phyloP scores from a whole-genome alignment of 2,113 vertebrate species.

The Eclectus roratus region DNA sequence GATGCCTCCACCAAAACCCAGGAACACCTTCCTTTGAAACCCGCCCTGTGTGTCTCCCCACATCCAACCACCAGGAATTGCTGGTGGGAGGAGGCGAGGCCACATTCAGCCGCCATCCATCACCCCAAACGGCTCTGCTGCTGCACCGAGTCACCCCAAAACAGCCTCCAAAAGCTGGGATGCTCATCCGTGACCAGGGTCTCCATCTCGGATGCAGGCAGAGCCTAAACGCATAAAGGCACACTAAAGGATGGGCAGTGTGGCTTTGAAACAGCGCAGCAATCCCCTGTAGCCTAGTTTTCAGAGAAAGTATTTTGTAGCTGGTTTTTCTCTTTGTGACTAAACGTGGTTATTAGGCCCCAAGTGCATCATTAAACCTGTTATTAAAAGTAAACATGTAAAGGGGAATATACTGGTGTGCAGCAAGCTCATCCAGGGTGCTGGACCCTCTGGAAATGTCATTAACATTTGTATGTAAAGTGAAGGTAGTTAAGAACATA shows the following conservation, averaged over 20 bases:
- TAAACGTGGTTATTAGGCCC: slow-evolving; percentile 48
- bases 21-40: slow-evolving; percentile 4
- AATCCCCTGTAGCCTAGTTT: slow-evolving; percentile 62
- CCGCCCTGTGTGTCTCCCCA: background rate
- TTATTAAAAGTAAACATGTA: slow-evolving; percentile 55
- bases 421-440: background rate
- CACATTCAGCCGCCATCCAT: accelerated
- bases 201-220: background rate
- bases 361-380: slow-evolving; percentile 52
- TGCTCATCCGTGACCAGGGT: accelerated
- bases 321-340: slow-evolving; percentile 61
- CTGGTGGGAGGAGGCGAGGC: background rate
- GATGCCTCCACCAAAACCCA: background rate
- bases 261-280: background rate
- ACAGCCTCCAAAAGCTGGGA: background rate
- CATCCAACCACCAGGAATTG: background rate
- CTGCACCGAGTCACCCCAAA: accelerated
- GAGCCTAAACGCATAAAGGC: background rate
- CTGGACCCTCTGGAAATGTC: slow-evolving; percentile 58
- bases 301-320: slow-evolving; percentile 51
- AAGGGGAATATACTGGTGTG: background rate
- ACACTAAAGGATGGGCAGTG: background rate
- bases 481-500: slow-evolving; percentile 38
- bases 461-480: slow-evolving; percentile 60
- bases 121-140: accelerated